Evolutionary conservation across 2,888 invertebrate species (phyloP).

Genomic region (Odontomyia ornata): DNA sequence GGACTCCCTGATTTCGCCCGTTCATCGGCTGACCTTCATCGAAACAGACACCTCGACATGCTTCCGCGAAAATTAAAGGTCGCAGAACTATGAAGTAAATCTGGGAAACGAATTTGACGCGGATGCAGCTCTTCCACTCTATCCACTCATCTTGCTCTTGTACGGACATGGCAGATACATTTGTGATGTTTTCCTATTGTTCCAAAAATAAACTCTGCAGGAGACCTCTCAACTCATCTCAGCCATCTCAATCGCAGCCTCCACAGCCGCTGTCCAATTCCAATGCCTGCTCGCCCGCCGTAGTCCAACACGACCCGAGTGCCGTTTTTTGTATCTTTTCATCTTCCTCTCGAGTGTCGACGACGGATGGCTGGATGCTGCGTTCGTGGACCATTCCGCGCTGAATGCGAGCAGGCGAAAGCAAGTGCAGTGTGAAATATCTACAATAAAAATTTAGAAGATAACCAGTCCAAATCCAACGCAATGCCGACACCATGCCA

Average conservation of each 20-base stretch:
- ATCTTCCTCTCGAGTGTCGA: no score
- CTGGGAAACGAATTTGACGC: no score
- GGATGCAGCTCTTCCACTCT: no score
- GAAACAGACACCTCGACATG: no score
- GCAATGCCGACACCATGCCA: not conserved
- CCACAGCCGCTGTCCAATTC: not conserved
- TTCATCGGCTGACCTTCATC: no score
- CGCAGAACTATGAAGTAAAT: no score
- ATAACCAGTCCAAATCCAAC: not conserved
- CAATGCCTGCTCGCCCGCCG: not conserved
- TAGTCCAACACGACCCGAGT: no score
- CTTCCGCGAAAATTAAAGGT: no score
- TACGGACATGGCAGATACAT: not conserved
- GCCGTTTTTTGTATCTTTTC: no score
- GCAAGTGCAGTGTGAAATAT: conserved; percentile 7
- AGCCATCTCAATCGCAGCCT: not conserved
- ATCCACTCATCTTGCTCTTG: no score
- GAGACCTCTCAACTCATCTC: conserved; percentile 24
- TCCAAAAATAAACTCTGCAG: conserved; percentile 41
- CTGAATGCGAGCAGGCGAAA: not conserved
- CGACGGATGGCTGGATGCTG: not conserved
- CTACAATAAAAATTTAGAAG: not conserved
- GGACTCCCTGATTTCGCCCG: no score
- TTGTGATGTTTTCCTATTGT: conserved; percentile 10
- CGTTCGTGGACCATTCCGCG: not conserved